Conservation (phyloP, 2,797 vertebrate genomes). For the Leuciscus waleckii region DNA sequence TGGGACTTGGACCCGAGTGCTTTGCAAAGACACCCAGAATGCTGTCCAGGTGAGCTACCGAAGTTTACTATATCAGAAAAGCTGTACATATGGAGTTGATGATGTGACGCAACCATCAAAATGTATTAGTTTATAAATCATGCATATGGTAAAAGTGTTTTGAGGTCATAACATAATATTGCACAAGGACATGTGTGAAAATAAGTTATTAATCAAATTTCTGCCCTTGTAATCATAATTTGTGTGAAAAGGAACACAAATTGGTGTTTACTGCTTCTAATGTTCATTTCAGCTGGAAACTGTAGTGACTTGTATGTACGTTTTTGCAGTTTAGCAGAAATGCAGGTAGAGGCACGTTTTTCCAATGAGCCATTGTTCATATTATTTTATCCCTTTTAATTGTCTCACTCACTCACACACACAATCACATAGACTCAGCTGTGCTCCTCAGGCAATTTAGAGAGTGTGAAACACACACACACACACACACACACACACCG, state of each 20-base stretch:
- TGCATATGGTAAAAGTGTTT: background rate
- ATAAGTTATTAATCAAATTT: background rate
- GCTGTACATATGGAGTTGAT: background rate
- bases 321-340: background rate
- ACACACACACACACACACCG: constrained; percentile 4
- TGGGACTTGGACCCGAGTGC: background rate
- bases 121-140: background rate
- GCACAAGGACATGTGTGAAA: background rate
- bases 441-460: constrained; percentile 6
- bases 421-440: constrained; percentile 6
- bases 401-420: background rate
- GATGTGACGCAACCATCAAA: background rate
- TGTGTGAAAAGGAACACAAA: background rate
- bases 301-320: background rate
- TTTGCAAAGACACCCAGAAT: background rate
- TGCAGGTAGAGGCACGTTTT: background rate
- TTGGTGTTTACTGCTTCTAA: background rate
- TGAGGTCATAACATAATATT: background rate
- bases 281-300: background rate
- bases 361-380: background rate
- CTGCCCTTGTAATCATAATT: background rate
- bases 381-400: background rate
- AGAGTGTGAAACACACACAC: background rate
- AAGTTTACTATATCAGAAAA: background rate
- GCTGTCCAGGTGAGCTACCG: background rate